Base-by-base conservation (phyloP, 2,888 invertebrate genomes). In the Melangyna quadrimaculata region DNA sequence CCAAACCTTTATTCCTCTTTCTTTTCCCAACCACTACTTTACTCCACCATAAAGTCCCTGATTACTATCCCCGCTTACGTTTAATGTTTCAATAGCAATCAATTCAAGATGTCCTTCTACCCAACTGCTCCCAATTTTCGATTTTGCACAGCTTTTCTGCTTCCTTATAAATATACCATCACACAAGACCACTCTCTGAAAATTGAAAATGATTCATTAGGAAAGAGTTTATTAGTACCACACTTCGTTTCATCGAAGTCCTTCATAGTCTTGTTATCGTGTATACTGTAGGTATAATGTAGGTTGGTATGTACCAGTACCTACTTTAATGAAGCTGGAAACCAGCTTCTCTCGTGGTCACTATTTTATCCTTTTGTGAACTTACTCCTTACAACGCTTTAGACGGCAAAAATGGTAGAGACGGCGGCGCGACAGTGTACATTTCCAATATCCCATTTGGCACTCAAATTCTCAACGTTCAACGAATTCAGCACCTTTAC, bases 381-480 rank as follows among this genome's bases (percentile, higher is more conserved):
- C 74, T 75, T 74, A 73, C 27, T 61, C 78, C 74, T 75, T 74
- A 73, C 27, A 67, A 14, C 70, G 14, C 75, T 63, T 3, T 57
- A 37, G 14, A n/a, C n/a, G 37, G 43, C 17, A n/a, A 35, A 19
- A 37, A 6, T 14, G 14, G 32, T 32, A 48, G 14, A 43, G 19
- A 43, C 35, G 35, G 10, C 17, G 83, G 53, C 83, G 83, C 83
- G 79, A 69, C 73, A 37, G 29, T 57, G 35, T 70, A 51, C 45
- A 74, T 78, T 78, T 74, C 72, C 73, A 70, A 59, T 78, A 69
- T 55, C 40, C 61, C 48, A 71, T 83, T 83, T 83, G 83, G 83
- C 79, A 83, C 51, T 75, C 29, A 43, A 71, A 61, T 79, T 67
- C 27, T 65, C 43, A 77, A 48, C 69, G 40, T 22, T 65, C 43